phyloP scores from a whole-genome alignment of 2,888 invertebrate species.

The Epistrophe grossulariae region DNA sequence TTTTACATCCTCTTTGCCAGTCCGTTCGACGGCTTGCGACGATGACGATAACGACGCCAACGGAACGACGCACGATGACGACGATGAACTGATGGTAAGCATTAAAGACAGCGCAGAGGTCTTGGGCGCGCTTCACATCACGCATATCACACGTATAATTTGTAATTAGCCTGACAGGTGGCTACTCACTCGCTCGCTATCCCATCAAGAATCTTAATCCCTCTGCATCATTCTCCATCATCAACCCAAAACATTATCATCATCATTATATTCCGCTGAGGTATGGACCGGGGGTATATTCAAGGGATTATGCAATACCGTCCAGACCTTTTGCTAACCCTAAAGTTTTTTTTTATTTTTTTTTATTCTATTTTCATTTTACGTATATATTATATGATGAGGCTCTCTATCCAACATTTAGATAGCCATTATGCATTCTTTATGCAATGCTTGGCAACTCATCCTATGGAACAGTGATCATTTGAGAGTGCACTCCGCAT shows the following conservation, averaged over 20 bases:
- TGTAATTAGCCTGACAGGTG: slow-evolving; percentile 68
- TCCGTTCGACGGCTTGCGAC: background rate
- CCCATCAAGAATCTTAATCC: slow-evolving; percentile 19
- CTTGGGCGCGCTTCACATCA: slow-evolving; percentile 40
- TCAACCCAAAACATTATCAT: slow-evolving; percentile 31
- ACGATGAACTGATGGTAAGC: no score
- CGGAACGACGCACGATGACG: background rate
- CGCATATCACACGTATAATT: slow-evolving; percentile 72
- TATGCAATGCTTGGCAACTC: slow-evolving; percentile 70
- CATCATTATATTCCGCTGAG: background rate
- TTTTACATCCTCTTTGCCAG: slow-evolving; percentile 23
- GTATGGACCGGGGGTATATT: background rate
- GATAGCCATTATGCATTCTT: slow-evolving; percentile 70
- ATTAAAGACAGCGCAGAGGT: slow-evolving; percentile 14
- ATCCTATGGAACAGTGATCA: slow-evolving; percentile 69
- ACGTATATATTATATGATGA: background rate
- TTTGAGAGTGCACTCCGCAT: slow-evolving; percentile 51
- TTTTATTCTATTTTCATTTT: slow-evolving; percentile 31
- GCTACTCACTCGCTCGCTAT: slow-evolving; percentile 24
- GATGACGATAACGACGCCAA: background rate
- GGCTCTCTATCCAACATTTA: slow-evolving; percentile 30
- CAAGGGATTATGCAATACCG: slow-evolving; percentile 59
- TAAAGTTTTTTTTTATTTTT: slow-evolving; percentile 1
- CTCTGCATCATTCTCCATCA: background rate
- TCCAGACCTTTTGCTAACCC: slow-evolving; percentile 47